Conservation (phyloP, 2,888 invertebrate genomes). For the Ophion ellenae region DNA sequence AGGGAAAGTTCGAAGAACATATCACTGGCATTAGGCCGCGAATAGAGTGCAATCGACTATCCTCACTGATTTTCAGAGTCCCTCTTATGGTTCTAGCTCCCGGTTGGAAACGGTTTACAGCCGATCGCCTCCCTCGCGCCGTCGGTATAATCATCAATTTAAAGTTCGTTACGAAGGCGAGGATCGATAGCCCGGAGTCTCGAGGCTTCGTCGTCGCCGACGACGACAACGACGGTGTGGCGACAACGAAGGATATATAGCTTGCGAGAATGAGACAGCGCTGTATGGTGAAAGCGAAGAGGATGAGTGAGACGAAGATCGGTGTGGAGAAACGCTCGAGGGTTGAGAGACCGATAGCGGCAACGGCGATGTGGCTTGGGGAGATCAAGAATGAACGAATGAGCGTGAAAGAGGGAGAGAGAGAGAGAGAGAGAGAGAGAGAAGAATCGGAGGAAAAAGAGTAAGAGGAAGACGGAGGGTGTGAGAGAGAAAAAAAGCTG, state of each 20-base stretch:
- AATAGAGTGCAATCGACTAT: constrained; percentile 56
- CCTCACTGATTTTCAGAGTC: constrained; percentile 54
- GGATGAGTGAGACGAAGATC: constrained; percentile 49
- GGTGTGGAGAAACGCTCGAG: constrained; percentile 52
- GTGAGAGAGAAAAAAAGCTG: constrained; percentile 63
- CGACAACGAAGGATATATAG: constrained; percentile 49
- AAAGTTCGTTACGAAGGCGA: constrained; percentile 76
- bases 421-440: constrained; percentile 53
- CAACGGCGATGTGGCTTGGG: constrained; percentile 52
- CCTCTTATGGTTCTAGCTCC: constrained; percentile 45
- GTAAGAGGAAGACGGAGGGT: constrained; percentile 35
- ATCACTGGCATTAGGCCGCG: constrained; percentile 27
- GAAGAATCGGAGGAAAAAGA: constrained; percentile 41
- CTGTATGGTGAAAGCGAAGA: constrained; percentile 35
- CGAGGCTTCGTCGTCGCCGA: constrained; percentile 61
- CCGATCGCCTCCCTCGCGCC: constrained; percentile 68
- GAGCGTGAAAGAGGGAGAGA: constrained; percentile 40
- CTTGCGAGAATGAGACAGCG: constrained; percentile 52
- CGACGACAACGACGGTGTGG: constrained; percentile 48
- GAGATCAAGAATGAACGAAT: constrained; percentile 58
- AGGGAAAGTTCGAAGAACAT: constrained; percentile 1
- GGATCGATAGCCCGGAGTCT: constrained; percentile 77
- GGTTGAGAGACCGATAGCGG: constrained; percentile 61
- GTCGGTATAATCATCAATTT: constrained; percentile 78
- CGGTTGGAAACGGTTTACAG: constrained; percentile 63